A percentile compares a stretch with the other conserved stretches of the same genome.
Conservation (phyloP, 2,888 invertebrate species). For the Lacanobia oleracea region DNA sequence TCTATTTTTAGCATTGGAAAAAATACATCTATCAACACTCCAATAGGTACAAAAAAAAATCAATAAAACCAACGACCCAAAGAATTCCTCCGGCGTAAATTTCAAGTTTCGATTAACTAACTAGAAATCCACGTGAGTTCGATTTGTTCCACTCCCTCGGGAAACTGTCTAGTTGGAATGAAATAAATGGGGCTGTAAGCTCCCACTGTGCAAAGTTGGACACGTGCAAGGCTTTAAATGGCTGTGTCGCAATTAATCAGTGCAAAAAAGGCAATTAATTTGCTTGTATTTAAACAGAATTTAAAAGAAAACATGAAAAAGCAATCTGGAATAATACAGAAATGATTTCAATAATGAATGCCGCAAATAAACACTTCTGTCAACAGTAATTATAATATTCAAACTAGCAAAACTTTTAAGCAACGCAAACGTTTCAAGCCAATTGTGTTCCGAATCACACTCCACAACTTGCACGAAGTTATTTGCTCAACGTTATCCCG, state of each 20-base stretch:
- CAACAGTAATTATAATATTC: constrained; percentile 34
- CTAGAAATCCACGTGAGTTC: constrained; percentile 50
- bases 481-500: constrained; percentile 55
- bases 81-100: constrained; percentile 24
- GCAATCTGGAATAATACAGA: constrained; percentile 2
- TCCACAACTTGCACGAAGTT: constrained; percentile 49
- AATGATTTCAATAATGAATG: neutral
- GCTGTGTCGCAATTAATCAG: constrained; percentile 34
- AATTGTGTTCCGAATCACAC: constrained; percentile 51
- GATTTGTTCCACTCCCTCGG: constrained; percentile 46
- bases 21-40: neutral
- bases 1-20: constrained; percentile 6
- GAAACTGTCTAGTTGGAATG: constrained; percentile 50
- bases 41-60: neutral
- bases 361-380: constrained; percentile 24
- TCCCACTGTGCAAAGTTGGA: constrained; percentile 37
- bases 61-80: constrained; percentile 24
- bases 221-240: constrained; percentile 29
- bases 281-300: neutral
- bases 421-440: constrained; percentile 36
- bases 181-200: constrained; percentile 57
- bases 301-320: constrained; percentile 25
- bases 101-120: constrained; percentile 54
- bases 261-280: constrained; percentile 40
- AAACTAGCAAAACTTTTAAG: constrained; percentile 32